Conservation (phyloP, 2,113 vertebrate genomes). For the Pelecanus crispus region DNA sequence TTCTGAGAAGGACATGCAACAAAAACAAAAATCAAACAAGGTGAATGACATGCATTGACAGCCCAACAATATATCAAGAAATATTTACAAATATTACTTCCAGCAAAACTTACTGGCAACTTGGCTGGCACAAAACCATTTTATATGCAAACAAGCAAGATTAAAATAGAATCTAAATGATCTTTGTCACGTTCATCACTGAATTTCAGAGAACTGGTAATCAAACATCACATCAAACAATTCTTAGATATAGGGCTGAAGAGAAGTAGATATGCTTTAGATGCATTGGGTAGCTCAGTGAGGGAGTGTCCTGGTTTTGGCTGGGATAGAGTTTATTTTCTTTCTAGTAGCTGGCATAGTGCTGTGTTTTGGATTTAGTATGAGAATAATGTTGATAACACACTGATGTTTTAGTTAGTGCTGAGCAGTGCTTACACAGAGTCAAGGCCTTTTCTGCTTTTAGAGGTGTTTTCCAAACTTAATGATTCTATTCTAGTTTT, state of each 20-base stretch:
- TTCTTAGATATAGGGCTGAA: not conserved
- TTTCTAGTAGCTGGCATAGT: no score
- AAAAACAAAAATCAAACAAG: not conserved
- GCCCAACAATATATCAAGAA: not conserved
- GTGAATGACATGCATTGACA: not conserved
- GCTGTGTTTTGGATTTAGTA: no score
- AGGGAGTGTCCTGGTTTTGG: no score
- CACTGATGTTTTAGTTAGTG: no score
- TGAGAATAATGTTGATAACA: no score
- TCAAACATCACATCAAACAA: not conserved
- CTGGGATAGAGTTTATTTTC: no score
- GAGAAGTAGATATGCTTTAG: not conserved
- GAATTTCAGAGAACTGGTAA: not conserved
- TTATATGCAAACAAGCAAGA: slow-evolving; percentile 16
- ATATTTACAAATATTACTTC: slow-evolving; percentile 28
- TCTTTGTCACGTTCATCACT: not conserved
- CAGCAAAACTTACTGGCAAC: slow-evolving; percentile 17
- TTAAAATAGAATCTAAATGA: not conserved
- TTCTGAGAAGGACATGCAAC: not conserved
- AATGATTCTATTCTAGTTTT: no score
- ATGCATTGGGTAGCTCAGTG: not conserved
- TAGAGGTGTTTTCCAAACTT: no score
- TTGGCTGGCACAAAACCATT: not conserved
- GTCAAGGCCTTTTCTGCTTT: no score
- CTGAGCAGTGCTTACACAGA: no score